A percentile compares a stretch with the other conserved stretches of the same genome.
Conservation (phyloP, 1,140 invertebrate species). For the Orius laevigatus region DNA sequence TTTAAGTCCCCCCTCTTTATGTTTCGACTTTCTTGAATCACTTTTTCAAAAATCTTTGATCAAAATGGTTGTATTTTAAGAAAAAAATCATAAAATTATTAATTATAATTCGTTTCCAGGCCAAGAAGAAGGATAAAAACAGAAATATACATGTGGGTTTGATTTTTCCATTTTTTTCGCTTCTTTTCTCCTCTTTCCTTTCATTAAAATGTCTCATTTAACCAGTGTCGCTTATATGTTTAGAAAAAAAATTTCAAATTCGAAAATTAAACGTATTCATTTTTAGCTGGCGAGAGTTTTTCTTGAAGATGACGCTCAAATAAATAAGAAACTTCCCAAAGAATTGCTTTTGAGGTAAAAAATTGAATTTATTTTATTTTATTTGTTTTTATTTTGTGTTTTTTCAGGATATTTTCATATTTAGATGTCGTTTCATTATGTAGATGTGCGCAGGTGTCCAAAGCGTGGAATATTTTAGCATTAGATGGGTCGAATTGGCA, state of each 20-base stretch:
- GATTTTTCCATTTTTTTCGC: not conserved
- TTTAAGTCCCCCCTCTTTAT: too few species aligned
- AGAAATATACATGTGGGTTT: constrained; percentile 1
- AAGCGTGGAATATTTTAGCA: constrained; percentile 92
- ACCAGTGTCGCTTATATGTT: not conserved
- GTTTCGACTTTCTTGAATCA: too few species aligned
- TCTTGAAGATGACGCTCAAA: constrained; percentile 68
- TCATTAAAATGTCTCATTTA: not conserved
- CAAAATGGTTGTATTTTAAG: not conserved
- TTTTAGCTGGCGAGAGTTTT: constrained; percentile 34
- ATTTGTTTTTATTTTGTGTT: constrained; percentile 1
- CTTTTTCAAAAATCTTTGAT: too few species aligned
- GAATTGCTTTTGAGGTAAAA: constrained; percentile 70
- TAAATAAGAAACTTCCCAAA: constrained; percentile 92
- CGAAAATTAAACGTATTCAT: constrained; percentile 8
- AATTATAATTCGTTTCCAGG: constrained; percentile 2
- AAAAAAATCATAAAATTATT: not conserved
- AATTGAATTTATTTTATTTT: constrained; percentile 1
- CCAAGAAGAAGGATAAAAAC: constrained; percentile 4
- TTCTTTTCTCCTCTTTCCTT: not conserved
- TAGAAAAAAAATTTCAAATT: not conserved
- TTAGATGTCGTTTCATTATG: constrained; percentile 95
- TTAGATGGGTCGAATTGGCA: constrained; percentile 99
- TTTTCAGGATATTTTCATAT: constrained; percentile 83
- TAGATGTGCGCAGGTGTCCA: constrained; percentile 91